Conservation (phyloP, 2,888 invertebrate species). For the Mayetiola destructor region DNA sequence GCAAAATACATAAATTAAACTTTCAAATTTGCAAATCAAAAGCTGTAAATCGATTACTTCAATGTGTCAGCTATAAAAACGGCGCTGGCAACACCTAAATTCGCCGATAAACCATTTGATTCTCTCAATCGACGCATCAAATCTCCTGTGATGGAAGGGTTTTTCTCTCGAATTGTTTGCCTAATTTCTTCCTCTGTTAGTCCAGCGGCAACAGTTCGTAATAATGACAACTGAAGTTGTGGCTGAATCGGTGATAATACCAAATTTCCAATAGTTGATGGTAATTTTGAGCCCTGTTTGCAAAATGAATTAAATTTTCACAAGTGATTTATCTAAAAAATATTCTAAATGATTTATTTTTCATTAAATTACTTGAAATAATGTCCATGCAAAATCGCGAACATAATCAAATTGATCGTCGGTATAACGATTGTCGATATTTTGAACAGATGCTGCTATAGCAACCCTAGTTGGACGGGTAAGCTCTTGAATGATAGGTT, state of each 20-base stretch:
- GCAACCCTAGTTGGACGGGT: neutral
- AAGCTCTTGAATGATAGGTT: neutral
- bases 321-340: neutral
- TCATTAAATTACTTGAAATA: neutral
- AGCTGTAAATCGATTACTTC: neutral
- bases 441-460: neutral
- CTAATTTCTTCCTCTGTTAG: slow-evolving; percentile 19
- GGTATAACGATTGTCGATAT: neutral
- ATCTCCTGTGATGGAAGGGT: neutral
- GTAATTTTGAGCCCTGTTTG: slow-evolving; percentile 14
- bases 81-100: slow-evolving; percentile 20
- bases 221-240: slow-evolving; percentile 20
- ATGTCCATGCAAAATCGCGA: slow-evolving; percentile 13
- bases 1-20: neutral
- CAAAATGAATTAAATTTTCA: neutral
- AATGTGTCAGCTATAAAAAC: slow-evolving; percentile 17
- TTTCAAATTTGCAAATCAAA: neutral
- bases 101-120: slow-evolving; percentile 6
- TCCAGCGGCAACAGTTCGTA: slow-evolving; percentile 19
- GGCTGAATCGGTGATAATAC: slow-evolving; percentile 20
- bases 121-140: neutral
- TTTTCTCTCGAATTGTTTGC: slow-evolving; percentile 15
- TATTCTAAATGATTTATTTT: neutral
- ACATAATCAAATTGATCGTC: neutral
- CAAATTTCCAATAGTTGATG: slow-evolving; percentile 19